Conservation (phyloP, 2,888 invertebrate genomes). For the Chamaedrilus cognettii region DNA sequence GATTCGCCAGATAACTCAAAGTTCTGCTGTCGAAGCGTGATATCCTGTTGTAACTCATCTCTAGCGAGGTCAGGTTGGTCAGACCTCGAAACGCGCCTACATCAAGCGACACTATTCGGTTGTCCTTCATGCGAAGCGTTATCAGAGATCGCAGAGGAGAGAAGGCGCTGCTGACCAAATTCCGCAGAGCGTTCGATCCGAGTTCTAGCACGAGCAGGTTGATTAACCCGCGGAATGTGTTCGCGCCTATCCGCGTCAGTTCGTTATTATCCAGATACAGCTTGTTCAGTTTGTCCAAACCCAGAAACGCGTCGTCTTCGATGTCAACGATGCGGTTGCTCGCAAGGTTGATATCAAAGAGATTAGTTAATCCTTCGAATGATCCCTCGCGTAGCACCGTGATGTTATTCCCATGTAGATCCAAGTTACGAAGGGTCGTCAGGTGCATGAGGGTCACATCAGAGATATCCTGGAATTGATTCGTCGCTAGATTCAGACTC, state of each 20-base stretch:
- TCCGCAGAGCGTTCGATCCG: constrained; percentile 18
- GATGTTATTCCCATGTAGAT: constrained; percentile 26
- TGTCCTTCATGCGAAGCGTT: neutral
- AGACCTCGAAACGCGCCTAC: neutral
- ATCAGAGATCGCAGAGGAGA: constrained; percentile 16
- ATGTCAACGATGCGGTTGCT: constrained; percentile 22
- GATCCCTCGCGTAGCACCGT: constrained; percentile 4
- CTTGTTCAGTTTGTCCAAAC: constrained; percentile 16
- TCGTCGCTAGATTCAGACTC: neutral
- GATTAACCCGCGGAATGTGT: constrained; percentile 24
- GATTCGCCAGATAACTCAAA: no score
- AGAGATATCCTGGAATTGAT: neutral
- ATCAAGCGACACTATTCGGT: neutral
- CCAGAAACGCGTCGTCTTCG: constrained; percentile 22
- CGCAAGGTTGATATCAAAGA: constrained; percentile 19
- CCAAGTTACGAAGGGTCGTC: constrained; percentile 18
- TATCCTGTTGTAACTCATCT: neutral
- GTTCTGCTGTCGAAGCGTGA: no score
- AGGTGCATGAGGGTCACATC: constrained; percentile 1
- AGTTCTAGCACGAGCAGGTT: constrained; percentile 22
- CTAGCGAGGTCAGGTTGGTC: neutral
- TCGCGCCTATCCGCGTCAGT: constrained; percentile 14
- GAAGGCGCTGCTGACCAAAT: constrained; percentile 19
- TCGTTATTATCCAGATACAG: constrained; percentile 25
- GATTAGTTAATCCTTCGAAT: constrained; percentile 13